A percentile compares a stretch with the other conserved stretches of the same genome.
phyloP scores from a whole-genome alignment of 2,113 vertebrate species.

The Cyanoramphus novaezelandiae region DNA sequence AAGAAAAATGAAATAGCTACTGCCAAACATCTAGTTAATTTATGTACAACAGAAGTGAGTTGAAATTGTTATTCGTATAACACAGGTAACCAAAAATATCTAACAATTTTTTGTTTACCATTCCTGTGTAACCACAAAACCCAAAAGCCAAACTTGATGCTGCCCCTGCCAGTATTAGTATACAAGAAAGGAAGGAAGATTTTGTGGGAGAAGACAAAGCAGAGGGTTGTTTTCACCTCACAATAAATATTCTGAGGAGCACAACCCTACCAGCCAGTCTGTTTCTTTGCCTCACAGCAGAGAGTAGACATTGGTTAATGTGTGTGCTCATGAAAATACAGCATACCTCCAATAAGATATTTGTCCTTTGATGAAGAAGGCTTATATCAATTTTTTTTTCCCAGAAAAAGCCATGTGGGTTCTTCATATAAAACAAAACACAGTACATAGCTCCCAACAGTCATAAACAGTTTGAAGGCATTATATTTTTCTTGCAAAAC shows the following conservation, averaged over 20 bases:
- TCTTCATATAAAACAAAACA: neutral
- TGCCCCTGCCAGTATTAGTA: neutral
- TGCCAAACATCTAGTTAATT: neutral
- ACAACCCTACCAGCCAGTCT: neutral
- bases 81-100: neutral
- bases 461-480: neutral
- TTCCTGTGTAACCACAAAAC: neutral
- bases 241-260: neutral
- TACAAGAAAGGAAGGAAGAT: neutral
- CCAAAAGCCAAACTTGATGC: neutral
- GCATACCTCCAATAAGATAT: fast-evolving
- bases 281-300: neutral
- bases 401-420: neutral
- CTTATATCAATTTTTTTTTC: neutral
- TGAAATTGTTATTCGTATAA: neutral
- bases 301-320: neutral
- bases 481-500: neutral
- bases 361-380: neutral
- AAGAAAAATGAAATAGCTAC: neutral
- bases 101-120: neutral
- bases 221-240: neutral
- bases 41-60: neutral
- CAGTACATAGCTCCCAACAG: neutral
- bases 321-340: neutral
- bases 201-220: neutral